Percentiles rank a stretch among this genome's conserved stretches.
phyloP scores from a whole-genome alignment of 2,888 invertebrate genomes.

The Mythimna impura region DNA sequence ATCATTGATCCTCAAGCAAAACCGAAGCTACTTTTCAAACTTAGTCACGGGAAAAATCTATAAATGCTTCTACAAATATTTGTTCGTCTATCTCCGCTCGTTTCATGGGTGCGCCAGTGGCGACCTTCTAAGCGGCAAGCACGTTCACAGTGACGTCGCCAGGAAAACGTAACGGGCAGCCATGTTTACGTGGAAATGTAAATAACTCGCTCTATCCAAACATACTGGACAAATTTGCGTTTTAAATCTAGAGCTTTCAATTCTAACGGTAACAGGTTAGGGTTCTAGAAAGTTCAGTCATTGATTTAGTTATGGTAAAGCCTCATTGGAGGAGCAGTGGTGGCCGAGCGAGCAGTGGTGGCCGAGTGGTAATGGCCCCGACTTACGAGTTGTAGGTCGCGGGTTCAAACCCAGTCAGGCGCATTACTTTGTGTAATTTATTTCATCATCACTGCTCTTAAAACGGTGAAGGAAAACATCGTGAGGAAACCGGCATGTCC shows the following conservation, averaged over 20 bases:
- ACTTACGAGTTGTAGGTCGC: no score
- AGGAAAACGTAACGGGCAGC: slow-evolving; percentile 52
- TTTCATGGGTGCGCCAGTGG: slow-evolving; percentile 41
- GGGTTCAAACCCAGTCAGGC: no score
- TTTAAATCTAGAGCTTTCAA: slow-evolving; percentile 57
- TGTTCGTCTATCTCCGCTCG: slow-evolving; percentile 25
- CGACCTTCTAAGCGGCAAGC: slow-evolving; percentile 40
- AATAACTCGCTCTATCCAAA: slow-evolving; percentile 50
- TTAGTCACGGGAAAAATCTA: not conserved
- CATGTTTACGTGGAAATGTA: slow-evolving; percentile 58
- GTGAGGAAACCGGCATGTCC: no score
- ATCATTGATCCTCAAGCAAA: not conserved
- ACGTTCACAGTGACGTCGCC: slow-evolving; percentile 48
- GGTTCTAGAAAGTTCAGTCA: slow-evolving; percentile 44
- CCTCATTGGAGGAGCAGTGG: not conserved
- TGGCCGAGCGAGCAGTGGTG: no score
- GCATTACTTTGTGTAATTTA: no score
- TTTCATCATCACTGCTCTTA: no score
- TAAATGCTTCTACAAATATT: slow-evolving; percentile 8
- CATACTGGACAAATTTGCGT: slow-evolving; percentile 51
- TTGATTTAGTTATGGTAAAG: not conserved
- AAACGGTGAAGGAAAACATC: no score
- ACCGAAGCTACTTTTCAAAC: not conserved
- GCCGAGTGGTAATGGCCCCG: no score
- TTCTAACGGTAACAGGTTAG: slow-evolving; percentile 22